phyloP scores from a whole-genome alignment of 2,888 invertebrate genomes.

The Lycaena phlaeas region DNA sequence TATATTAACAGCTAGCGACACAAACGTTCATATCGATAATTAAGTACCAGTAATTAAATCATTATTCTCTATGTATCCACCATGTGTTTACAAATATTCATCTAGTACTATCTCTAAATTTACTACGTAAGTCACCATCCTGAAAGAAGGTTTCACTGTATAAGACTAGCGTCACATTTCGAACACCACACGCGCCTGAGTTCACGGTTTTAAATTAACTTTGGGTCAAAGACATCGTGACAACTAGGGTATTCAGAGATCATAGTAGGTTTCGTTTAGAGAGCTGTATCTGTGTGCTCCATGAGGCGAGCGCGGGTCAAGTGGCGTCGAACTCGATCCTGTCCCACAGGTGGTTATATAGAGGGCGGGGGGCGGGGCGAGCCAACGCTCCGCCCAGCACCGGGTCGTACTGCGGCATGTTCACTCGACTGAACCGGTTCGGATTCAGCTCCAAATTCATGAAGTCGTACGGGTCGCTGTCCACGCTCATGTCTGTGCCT shows the following conservation, averaged over 20 bases:
- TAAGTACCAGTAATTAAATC: slow-evolving; percentile 44
- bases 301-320: slow-evolving; percentile 38
- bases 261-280: slow-evolving; percentile 30
- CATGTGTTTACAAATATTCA: slow-evolving; percentile 44
- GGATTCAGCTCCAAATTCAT: slow-evolving; percentile 60
- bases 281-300: slow-evolving; percentile 20
- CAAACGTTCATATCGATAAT: slow-evolving; percentile 48
- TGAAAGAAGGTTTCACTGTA: slow-evolving; percentile 51
- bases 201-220: background rate
- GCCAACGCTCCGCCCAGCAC: slow-evolving; percentile 78
- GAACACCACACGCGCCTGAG: background rate
- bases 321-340: slow-evolving; percentile 81
- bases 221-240: background rate
- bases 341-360: slow-evolving; percentile 81
- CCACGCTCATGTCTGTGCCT: slow-evolving; percentile 67
- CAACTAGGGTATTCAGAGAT: slow-evolving; percentile 27
- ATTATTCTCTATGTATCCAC: slow-evolving; percentile 44
- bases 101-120: slow-evolving; percentile 30
- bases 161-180: slow-evolving; percentile 36
- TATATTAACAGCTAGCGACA: slow-evolving; percentile 54
- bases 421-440: slow-evolving; percentile 60
- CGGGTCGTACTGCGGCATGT: slow-evolving; percentile 78
- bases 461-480: slow-evolving; percentile 65
- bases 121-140: slow-evolving; percentile 39
- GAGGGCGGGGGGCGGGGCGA: slow-evolving; percentile 74